These are phyloP conservation scores for Hofmannophila pseudospretella DNA, from an alignment of 2,888 invertebrate genomes.

Conservation along the genomic window DNA sequence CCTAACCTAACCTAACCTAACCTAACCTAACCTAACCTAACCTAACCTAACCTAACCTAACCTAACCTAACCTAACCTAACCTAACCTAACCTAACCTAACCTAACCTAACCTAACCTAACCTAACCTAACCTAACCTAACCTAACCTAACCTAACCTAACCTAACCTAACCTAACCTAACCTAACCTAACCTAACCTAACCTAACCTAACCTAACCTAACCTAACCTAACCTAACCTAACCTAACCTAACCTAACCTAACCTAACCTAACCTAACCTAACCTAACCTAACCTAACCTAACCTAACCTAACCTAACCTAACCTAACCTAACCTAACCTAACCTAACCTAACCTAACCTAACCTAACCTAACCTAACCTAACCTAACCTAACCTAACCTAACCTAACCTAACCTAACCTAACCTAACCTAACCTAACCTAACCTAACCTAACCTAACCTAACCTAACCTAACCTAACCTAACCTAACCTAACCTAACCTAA, in stretches of 20 bases:
- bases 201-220: conserved; percentile 13
- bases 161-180: conserved; percentile 20
- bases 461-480: conserved; percentile 2
- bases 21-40: conserved; percentile 4
- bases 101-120: conserved; percentile 9
- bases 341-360: conserved; percentile 10
- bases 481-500: conserved; percentile 9
- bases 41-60: conserved; percentile 6
- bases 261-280: conserved; percentile 16
- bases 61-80: conserved; percentile 7
- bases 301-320: conserved; percentile 20
- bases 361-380: background rate
- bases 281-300: conserved; percentile 10
- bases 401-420: conserved; percentile 4
- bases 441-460: conserved; percentile 4
- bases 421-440: conserved; percentile 3
- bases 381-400: conserved; percentile 1
- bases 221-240: conserved; percentile 16
- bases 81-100: conserved; percentile 9
- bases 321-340: conserved; percentile 19
- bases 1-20: conserved; percentile 11
- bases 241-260: conserved; percentile 20
- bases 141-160: conserved; percentile 10
- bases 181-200: conserved; percentile 19
- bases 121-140: conserved; percentile 13